A percentile compares a stretch with the other conserved stretches of the same genome.
phyloP scores from a whole-genome alignment of 92 coral and sea anemone genomes.

The Bergia puertoricense region DNA sequence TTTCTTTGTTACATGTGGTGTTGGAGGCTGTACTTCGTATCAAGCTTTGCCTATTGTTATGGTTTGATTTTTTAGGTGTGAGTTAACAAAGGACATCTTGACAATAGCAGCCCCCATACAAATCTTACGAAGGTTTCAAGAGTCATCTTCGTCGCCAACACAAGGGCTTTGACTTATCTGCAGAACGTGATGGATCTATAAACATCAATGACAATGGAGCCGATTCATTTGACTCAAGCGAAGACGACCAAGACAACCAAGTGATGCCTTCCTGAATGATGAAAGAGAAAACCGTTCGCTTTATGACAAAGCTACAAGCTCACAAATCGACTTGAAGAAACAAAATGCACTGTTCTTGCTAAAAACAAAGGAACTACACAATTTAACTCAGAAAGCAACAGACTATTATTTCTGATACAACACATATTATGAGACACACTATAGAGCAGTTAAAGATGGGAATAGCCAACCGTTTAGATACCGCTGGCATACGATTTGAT shows the following conservation, averaged over 20 bases:
- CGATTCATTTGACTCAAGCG: too few species aligned
- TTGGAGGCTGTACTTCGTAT: not conserved
- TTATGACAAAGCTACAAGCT: constrained; percentile 34
- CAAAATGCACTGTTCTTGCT: constrained; percentile 53
- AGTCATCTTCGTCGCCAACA: constrained; percentile 53
- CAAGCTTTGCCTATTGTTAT: too few species aligned
- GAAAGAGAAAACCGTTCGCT: constrained; percentile 31
- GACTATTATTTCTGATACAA: too few species aligned
- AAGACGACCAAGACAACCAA: not conserved
- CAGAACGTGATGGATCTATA: not conserved
- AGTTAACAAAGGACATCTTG: too few species aligned
- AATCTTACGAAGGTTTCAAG: constrained; percentile 40
- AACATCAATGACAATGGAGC: too few species aligned
- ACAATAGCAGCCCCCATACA: constrained; percentile 11
- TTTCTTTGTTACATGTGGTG: constrained; percentile 49
- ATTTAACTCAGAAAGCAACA: too few species aligned
- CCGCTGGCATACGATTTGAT: constrained; percentile 44
- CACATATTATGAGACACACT: too few species aligned
- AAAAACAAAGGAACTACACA: constrained; percentile 44
- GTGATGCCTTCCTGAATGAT: not conserved
- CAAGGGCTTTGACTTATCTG: constrained; percentile 16
- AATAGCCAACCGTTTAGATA: too few species aligned
- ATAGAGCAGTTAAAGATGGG: too few species aligned
- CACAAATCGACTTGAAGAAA: constrained; percentile 32
- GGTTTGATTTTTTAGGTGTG: too few species aligned